Base-by-base conservation (phyloP, 2,797 vertebrate species). In the Ibycter americanus region DNA sequence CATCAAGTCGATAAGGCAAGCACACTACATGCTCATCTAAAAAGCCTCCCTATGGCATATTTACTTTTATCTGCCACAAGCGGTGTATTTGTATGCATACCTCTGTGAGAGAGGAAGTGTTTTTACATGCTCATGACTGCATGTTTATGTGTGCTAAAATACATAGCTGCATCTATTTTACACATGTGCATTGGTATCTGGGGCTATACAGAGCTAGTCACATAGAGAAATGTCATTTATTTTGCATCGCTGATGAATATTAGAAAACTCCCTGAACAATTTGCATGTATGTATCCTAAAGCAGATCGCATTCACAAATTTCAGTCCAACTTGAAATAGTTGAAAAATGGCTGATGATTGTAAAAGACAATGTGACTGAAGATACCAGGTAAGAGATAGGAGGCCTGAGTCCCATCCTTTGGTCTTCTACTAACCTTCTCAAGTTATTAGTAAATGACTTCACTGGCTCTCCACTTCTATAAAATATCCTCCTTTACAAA, bases 81-180 rank as follows among this genome's bases (percentile, higher is more conserved):
- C 0, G 1, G 17, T 93, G 52, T 56, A 36, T 10, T 4, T 29
- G 23, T 40, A 67, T 31, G 29, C 8, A 71, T 56, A 63, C 34
- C 19, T 71, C 3, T 80, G 59, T 79, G 67, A 87, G 19, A 94
- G 42, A 81, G 29, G 34, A 88, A 93, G 36, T 38, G 15, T 5
- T 79, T 89, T 74, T 65, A 59, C 83, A 19, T 42, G 51, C 36
- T 66, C n/a, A 26, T 59, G 66, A 77, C 54, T 93, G 27, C 36
- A 23, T 54, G 47, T 79, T 90, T 87, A 11, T 54, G 11, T n/a
- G 13, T 78, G 65, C 29, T 91, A 71, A 81, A 94, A 94, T 54
- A 80, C 9, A 86, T 67, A 86, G 40, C 47, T 93, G 40, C 27
- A 67, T 66, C 74, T 93, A 67, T 80, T 96, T 96, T 85, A 72